Evolutionary conservation across 2,888 invertebrate species (phyloP).

Genomic region (Macrophya alboannulata): DNA sequence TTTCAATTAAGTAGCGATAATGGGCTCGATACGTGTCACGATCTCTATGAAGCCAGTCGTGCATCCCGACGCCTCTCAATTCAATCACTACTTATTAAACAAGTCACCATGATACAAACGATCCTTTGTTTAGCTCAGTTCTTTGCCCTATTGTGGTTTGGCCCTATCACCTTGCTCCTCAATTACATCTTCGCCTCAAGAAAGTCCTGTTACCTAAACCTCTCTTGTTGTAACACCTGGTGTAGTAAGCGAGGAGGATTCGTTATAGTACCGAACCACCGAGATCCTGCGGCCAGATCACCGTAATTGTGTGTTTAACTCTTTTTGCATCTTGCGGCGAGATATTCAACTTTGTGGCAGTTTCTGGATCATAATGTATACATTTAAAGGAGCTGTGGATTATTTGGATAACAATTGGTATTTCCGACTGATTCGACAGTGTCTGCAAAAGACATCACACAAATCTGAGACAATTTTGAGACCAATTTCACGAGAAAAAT

Average conservation of each 20-base stretch:
- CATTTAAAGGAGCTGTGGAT: not conserved
- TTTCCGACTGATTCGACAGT: not conserved
- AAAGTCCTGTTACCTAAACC: constrained; percentile 49
- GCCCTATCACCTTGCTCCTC: constrained; percentile 35
- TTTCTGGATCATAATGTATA: not conserved
- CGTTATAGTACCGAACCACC: constrained; percentile 7
- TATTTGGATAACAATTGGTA: not conserved
- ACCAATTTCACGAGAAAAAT: not conserved
- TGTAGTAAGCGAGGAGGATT: not conserved
- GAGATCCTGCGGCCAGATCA: not conserved
- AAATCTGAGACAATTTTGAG: not conserved
- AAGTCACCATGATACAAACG: not conserved
- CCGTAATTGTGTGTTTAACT: constrained; percentile 23
- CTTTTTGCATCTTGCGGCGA: not conserved
- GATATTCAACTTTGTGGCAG: not conserved
- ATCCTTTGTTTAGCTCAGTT: constrained; percentile 19
- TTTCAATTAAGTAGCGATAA: constrained; percentile 46
- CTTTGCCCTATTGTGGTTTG: constrained; percentile 26
- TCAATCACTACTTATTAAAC: constrained; percentile 20
- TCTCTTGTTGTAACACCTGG: constrained; percentile 20
- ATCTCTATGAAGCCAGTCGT: constrained; percentile 24
- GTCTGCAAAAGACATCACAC: not conserved
- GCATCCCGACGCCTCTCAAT: constrained; percentile 29
- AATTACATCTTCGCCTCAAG: constrained; percentile 25
- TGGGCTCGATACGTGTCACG: constrained; percentile 33